phyloP scores from a whole-genome alignment of 35 echinoderm and acorn worm species.

The Apostichopus californicus region DNA sequence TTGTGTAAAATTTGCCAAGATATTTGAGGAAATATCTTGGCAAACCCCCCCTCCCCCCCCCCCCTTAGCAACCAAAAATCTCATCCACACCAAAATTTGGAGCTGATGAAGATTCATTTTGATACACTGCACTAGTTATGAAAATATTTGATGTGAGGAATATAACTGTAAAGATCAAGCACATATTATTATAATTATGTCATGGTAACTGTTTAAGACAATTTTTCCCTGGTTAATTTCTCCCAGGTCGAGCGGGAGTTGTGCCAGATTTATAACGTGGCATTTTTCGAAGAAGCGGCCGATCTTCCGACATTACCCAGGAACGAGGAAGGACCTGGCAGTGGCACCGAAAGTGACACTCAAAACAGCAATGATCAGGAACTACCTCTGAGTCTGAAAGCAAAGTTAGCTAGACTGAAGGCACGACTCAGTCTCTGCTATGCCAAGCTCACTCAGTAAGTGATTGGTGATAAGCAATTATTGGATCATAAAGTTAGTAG shows the following conservation, averaged over 20 bases:
- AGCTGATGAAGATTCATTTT: no score
- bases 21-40: no score
- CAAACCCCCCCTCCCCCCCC: no score
- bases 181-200: no score
- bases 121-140: no score
- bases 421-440: constrained; percentile 66
- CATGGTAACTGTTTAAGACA: no score
- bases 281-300: background rate
- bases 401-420: constrained; percentile 64
- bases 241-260: constrained; percentile 23
- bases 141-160: no score
- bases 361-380: constrained; percentile 61
- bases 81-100: no score
- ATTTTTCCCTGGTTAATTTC: background rate
- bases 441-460: constrained; percentile 73
- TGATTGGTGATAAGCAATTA: background rate
- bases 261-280: constrained; percentile 14
- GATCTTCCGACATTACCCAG: background rate
- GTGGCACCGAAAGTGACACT: constrained; percentile 94
- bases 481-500: no score
- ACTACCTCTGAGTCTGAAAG: constrained; percentile 32
- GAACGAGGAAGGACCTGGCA: constrained; percentile 64
- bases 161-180: no score
- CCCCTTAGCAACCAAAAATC: no score
- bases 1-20: no score